Base-by-base conservation (phyloP, 2,888 invertebrate species). In the Liodrosophila aerea region DNA sequence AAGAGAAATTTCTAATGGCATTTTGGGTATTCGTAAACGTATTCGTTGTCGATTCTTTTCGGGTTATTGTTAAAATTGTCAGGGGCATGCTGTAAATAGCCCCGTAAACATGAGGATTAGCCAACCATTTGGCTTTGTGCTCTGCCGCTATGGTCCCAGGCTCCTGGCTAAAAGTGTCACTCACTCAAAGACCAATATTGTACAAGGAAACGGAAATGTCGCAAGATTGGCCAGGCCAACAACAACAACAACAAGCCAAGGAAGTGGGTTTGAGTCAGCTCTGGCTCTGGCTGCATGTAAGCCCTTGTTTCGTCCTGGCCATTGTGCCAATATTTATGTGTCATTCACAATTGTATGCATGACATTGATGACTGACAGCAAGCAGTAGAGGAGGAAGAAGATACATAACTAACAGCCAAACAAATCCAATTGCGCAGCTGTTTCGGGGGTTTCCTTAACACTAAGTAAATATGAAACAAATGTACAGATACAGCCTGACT, bases 91-190 rank as follows among this genome's bases (percentile, higher is more conserved):
- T 74, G 86, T 73, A 84, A 86, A 85, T 85, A 83, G 86, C 73
- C 82, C 71, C 73, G 82, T 85, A 84, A 85, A 85, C 78, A 85
- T 81, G 69, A 66, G 78, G 87, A 87, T 87, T 87, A 87, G 75
- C 73, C 76, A 67, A 74, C 73, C 61, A 72, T 78, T 83, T 78
- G 67, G 71, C 75, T 75, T 87, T 87, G 74, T 86, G 45, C 67
- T 52, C 53, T 64, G 39, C 63, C 75, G 73, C 58, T 47, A 27
- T 29, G 29, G 33, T 29, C 41, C 27, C 45, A 51, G 58, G 50
- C 57, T 65, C 59, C 43, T 70, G 77, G 76, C 81, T 64, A 80
- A 71, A 84, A 85, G 64, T 73, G 66, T 74, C 77, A 76, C 75
- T 80, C 70, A 65, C 64, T 61, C 64, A 62, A 73, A 80, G 72